Base-by-base conservation (phyloP, 2,797 vertebrate genomes). In the Anguilla marmorata region DNA sequence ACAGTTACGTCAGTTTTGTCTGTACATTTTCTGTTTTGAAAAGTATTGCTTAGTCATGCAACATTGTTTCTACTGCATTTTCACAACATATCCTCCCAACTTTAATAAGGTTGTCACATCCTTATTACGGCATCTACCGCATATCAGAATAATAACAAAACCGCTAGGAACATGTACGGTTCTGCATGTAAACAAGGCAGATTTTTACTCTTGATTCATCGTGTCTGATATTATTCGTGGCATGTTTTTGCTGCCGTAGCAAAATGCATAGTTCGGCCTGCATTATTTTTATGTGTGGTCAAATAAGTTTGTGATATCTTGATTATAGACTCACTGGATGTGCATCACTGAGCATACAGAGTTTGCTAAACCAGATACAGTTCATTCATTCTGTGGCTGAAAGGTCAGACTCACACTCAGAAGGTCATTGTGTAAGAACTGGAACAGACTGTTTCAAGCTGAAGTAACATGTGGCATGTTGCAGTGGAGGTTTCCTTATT, bases 401-500 rank as follows among this genome's bases (percentile, higher is more conserved):
- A 74, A 86, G 85, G 85, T 86, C 63, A 74, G 48, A 45, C n/a
- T n/a, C 24, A 50, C 19, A n/a, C 85, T 9, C 7, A n/a, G 45
- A 82, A 50, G 79, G 79, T 50, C 79, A 82, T 48, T 82, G 79
- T 82, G 24, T n/a, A 82, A 82, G 79, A 48, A 50, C 79, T 45
- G 41, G 41, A 45, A 82, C 27, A 12, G 45, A 11, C 21, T n/a
- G 19, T 50, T 50, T 82, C 2, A n/a, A 82, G 50, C 21, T 82
- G 21, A 82, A 82, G 24, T 33, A n/a, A n/a, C 60, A 85, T 72
- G 86, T 58, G 54, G 86, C 30, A 87, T 80, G 54, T 87, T 50
- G 16, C 79, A 50, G 21, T 50, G 79, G 79, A 82, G 41, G 79
- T 27, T 66, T 84, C 80, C 27, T 27, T 45, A 82, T 27, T 69